phyloP scores from a whole-genome alignment of 2,797 vertebrate species.

The Botia kubotai region DNA sequence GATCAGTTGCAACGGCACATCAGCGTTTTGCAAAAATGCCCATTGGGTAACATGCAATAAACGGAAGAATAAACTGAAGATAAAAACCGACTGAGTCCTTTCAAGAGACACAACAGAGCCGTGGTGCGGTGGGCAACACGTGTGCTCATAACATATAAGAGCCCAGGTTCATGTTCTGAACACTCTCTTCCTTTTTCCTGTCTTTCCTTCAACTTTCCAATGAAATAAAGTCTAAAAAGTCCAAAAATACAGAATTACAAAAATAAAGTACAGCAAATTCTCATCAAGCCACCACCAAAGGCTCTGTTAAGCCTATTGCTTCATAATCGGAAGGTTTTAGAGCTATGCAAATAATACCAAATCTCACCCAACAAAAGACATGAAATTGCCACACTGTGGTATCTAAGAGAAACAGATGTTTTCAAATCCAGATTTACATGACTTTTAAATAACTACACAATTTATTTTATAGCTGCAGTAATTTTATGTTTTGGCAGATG shows the following conservation, averaged over 20 bases:
- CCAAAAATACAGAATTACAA: slow-evolving; percentile 52
- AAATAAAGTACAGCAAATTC: slow-evolving; percentile 60
- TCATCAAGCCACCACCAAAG: slow-evolving; percentile 57
- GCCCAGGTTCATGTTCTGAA: neutral
- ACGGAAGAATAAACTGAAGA: too few relatives aligned
- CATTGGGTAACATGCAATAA: neutral
- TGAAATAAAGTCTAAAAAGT: slow-evolving; percentile 65
- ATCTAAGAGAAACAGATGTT: neutral
- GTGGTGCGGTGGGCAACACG: neutral
- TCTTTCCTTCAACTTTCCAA: neutral
- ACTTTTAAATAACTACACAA: neutral
- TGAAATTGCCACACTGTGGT: neutral
- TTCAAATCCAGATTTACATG: neutral
- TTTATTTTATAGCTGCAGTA: neutral
- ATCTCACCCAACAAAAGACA: slow-evolving; percentile 22
- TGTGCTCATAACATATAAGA: neutral
- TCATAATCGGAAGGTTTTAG: slow-evolving; percentile 38
- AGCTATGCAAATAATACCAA: slow-evolving; percentile 52
- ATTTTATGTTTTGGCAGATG: neutral
- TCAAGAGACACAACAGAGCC: neutral
- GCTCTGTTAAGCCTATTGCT: slow-evolving; percentile 49
- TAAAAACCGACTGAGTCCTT: too few relatives aligned
- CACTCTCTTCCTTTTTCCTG: neutral
- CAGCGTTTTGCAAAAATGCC: neutral
- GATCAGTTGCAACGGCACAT: slow-evolving; percentile 15